Conservation (phyloP, 30 jellyfish, hydroid and myxozoan genomes). For the Turritopsis rubra region DNA sequence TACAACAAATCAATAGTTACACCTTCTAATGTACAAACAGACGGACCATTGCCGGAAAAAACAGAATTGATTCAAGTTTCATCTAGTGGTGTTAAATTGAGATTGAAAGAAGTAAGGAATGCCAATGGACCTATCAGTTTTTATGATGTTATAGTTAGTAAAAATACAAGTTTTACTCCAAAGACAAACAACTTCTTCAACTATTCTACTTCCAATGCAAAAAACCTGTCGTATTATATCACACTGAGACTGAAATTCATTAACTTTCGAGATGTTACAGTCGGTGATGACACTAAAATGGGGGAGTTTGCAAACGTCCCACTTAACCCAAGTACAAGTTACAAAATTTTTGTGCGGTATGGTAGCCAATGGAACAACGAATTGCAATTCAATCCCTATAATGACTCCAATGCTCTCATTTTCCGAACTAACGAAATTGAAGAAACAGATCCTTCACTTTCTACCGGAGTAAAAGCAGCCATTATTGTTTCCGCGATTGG, state of each 20-base stretch:
- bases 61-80: not conserved
- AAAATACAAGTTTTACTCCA: not conserved
- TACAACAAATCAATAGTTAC: not conserved
- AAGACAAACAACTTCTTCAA: not conserved
- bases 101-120: not conserved
- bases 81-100: not conserved
- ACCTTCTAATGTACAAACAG: not conserved
- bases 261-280: slow-evolving; percentile 11
- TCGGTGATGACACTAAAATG: slow-evolving; percentile 41
- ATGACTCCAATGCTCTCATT: slow-evolving; percentile 17
- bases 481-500: slow-evolving; percentile 14
- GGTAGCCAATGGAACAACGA: slow-evolving; percentile 43
- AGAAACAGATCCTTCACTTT: not conserved
- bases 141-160: not conserved
- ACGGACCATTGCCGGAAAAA: not conserved
- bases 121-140: not conserved
- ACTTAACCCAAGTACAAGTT: slow-evolving; percentile 29
- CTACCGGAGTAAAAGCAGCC: slow-evolving; percentile 35
- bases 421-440: not conserved
- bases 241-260: slow-evolving; percentile 14
- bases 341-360: slow-evolving; percentile 40
- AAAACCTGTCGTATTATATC: not conserved
- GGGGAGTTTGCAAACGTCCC: slow-evolving; percentile 36
- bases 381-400: slow-evolving; percentile 13
- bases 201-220: not conserved